Percentiles rank a stretch among this genome's conserved stretches.
phyloP scores from a whole-genome alignment of 2,888 invertebrate species.

The Esperia sulphurella region DNA sequence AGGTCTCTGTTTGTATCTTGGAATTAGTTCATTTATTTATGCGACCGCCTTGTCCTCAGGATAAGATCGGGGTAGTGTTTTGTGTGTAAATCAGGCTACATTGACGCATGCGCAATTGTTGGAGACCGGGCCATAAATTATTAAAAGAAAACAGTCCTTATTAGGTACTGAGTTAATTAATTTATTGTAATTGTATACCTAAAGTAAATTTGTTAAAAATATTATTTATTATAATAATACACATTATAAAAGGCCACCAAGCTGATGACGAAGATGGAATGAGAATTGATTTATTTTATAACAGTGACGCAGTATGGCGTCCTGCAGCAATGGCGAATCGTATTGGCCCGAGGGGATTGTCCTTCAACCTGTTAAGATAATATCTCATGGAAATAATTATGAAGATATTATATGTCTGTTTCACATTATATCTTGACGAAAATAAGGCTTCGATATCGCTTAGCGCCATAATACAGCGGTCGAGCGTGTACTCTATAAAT shows the following conservation, averaged over 20 bases:
- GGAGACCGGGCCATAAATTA: slow-evolving; percentile 14
- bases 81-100: slow-evolving; percentile 38
- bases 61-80: slow-evolving; percentile 45
- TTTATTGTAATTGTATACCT: too few species aligned
- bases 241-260: too few species aligned
- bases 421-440: background rate
- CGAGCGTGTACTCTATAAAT: slow-evolving; percentile 8
- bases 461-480: slow-evolving; percentile 3
- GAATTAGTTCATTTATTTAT: slow-evolving; percentile 52
- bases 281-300: too few species aligned
- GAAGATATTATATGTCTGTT: background rate
- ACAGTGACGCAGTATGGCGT: too few species aligned
- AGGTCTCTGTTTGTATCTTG: slow-evolving; percentile 19
- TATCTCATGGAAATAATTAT: too few species aligned
- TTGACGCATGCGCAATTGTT: slow-evolving; percentile 32
- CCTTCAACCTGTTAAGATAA: too few species aligned
- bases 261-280: too few species aligned
- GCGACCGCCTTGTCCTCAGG: slow-evolving; percentile 42
- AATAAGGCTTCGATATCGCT: slow-evolving; percentile 1
- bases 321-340: too few species aligned
- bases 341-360: too few species aligned
- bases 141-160: slow-evolving; percentile 7
- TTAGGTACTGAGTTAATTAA: background rate
- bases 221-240: too few species aligned
- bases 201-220: too few species aligned